Evolutionary conservation across 2,113 vertebrate genomes (phyloP), one percentile per base, ranked within the genome.

Genomic region (Lipophrys pholis): DNA sequence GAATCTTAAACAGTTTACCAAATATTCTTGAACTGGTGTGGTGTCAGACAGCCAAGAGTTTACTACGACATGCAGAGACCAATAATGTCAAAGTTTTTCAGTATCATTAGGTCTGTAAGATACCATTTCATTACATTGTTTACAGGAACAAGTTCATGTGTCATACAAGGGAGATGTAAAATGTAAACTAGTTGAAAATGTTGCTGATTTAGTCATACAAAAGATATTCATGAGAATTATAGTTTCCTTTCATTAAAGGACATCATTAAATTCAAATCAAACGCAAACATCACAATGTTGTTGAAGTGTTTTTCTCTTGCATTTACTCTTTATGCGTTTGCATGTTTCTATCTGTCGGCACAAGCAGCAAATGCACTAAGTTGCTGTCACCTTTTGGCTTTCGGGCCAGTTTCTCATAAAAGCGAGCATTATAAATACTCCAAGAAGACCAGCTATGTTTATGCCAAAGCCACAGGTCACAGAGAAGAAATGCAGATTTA

Each of bases 401-500:
- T 42, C 21, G 14, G 81, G 76, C 54, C 64, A 73, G 58, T 69
- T 68, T 82, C 51, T 81, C 54, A 65, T 77, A 57, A 87, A 81
- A 81, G 70, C 14, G 4, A 14, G 62, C 67, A 65, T 88, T 67
- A 85, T 80, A 82, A 89, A 90, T 84, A 84, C 36, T 64, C 53
- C 15, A 14, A 59, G 42, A 85, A 68, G 62, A 82, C 38, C 69
- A 49, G 76, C 57, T 56, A 39, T 66, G 66, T 82, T 83, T 67
- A 71, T 85, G 50, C 77, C 53, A 45, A 48, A 77, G 80, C 75
- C 75, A 66, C 69, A 51, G 87, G 88, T 87, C 90, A 79, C 17
- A 14, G 49, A 76, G 57, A 85, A 66, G 62, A 83, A 68, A 90
- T 91, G 83, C 78, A 86, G 73, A 89, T 89, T 79, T 67, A 56